Conservation (phyloP, 2,797 vertebrate genomes). For the Manis pentadactyla region DNA sequence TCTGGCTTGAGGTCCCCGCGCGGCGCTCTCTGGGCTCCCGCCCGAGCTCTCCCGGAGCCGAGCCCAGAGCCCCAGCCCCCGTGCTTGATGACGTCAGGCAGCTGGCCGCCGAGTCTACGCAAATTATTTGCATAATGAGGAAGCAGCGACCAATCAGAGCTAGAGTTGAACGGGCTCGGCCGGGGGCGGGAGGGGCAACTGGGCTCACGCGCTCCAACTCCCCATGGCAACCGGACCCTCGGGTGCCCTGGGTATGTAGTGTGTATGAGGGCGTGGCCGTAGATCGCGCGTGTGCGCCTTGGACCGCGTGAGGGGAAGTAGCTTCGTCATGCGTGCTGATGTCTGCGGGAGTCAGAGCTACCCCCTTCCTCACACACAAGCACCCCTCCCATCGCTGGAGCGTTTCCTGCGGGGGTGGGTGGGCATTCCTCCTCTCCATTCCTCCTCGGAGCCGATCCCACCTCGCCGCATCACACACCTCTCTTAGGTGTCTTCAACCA, state of each 20-base stretch:
- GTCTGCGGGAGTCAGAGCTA: conserved; percentile 25
- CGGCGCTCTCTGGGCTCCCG: conserved; percentile 27
- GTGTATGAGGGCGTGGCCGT: conserved; percentile 73
- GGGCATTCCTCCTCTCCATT: conserved; percentile 40
- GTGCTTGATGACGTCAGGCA: conserved; percentile 90
- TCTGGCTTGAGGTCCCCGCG: conserved; percentile 56
- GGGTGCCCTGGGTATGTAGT: neutral
- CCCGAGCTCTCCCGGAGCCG: conserved; percentile 77
- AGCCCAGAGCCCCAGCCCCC: conserved; percentile 86
- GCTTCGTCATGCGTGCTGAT: conserved; percentile 70
- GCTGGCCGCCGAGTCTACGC: conserved; percentile 84
- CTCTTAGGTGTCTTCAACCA: neutral
- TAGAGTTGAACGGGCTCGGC: conserved; percentile 74
- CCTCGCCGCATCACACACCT: neutral
- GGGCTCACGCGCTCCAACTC: conserved; percentile 71
- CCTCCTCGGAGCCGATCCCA: neutral
- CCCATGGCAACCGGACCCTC: conserved; percentile 79
- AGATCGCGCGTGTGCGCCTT: conserved; percentile 49
- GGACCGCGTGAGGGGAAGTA: conserved; percentile 39
- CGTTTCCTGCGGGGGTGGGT: conserved; percentile 37
- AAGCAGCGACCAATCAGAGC: conserved; percentile 87
- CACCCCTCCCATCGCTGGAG: neutral
- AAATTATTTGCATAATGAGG: conserved; percentile 89
- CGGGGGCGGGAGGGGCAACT: conserved; percentile 50
- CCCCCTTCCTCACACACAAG: neutral